Base-by-base conservation (phyloP, 2,113 vertebrate genomes). In the Sinosuthora webbiana region DNA sequence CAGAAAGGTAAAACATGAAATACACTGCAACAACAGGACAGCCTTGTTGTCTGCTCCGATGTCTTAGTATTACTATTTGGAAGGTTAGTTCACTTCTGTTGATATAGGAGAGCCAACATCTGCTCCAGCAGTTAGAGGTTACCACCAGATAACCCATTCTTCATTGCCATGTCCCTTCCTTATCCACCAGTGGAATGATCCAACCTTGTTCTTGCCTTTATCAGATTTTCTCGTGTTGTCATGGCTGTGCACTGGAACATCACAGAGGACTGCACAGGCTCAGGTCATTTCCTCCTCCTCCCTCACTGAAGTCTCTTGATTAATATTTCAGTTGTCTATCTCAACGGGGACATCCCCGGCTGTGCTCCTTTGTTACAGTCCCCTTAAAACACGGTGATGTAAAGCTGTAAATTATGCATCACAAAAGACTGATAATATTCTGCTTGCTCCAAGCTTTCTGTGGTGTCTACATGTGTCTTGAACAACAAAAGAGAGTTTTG, bases 21-120 rank as follows among this genome's bases (percentile, higher is more conserved):
- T 0, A 1, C 6, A 3, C 16, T 67, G 1, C 19, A 31, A n/a
- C 6, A 52, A 20, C 5, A 45, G 9, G 6, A 52, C 2, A 74
- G 27, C 5, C 14, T 81, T 70, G 20, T 28, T 2, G 4, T 11
- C 24, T 52, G 15, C 37, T 91, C 31, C 13, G 16, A 3, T 12
- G 13, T 68, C 13, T 81, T 63, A 79, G 17, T 15, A 75, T n/a
- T 15, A 59, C 13, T 11, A 11, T 20, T 8, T 35, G 9, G 28
- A 42, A 31, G 7, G 13, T 19, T 82, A 55, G 4, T 35, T 67
- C 13, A 21, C 11, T 41, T 96, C 78, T 76, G 31, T 22, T 3
- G 7, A 24, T 2, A 71, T 18, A 22, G 0, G 3, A 67, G 33
- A 74, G 5, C 27, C 14, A 78, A 7, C 8, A 52, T 5, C 2